These are phyloP conservation scores for Neoitamus cyanurus DNA, from an alignment of 2,888 invertebrate species.

Conservation along the genomic window DNA sequence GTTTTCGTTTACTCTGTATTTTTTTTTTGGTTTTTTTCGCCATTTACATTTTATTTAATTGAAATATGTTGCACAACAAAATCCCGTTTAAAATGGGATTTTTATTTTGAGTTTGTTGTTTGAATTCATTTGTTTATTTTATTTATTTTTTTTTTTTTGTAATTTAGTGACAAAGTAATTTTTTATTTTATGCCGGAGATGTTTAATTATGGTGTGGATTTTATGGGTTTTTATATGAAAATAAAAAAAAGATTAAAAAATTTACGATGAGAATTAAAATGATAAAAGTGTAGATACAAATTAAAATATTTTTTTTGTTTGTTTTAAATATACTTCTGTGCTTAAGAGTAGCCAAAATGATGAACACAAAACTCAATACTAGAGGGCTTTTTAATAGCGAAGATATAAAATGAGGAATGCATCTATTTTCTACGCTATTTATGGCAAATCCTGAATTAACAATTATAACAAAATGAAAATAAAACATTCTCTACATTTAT, in stretches of 20 bases:
- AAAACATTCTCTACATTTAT: neutral
- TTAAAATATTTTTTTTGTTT: neutral
- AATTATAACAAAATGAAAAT: neutral
- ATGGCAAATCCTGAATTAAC: neutral
- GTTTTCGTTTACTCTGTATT: constrained; percentile 84
- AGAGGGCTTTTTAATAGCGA: neutral
- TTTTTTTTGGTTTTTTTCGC: constrained; percentile 32
- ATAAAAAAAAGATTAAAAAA: constrained; percentile 15
- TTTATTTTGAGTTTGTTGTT: neutral
- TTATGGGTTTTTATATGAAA: constrained; percentile 23
- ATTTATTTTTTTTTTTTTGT: neutral
- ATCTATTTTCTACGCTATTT: neutral
- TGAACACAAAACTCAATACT: neutral
- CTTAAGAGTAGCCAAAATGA: neutral
- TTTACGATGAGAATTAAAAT: neutral
- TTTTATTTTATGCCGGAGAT: neutral
- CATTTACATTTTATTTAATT: constrained; percentile 55
- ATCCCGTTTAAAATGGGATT: neutral
- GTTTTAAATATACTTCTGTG: neutral
- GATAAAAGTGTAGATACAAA: neutral
- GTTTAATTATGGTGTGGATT: constrained; percentile 18
- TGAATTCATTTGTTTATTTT: neutral
- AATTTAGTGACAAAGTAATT: neutral
- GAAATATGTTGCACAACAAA: neutral
- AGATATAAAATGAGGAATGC: neutral